Conservation (phyloP, 2,113 vertebrate genomes). For the Pyrgilauda ruficollis region DNA sequence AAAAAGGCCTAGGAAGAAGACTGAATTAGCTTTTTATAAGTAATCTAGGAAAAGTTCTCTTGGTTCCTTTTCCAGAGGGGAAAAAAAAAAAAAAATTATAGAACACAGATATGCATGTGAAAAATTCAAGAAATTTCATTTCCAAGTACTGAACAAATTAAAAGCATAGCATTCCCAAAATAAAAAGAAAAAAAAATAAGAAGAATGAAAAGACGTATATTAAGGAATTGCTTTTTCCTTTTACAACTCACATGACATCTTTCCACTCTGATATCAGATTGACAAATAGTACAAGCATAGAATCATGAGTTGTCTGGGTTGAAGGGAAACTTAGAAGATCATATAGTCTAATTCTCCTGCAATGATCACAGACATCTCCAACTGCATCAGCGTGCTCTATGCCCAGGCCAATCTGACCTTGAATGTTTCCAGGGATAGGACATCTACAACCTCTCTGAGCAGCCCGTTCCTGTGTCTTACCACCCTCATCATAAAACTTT, state of each 20-base stretch:
- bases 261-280: neutral
- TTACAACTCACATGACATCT: neutral
- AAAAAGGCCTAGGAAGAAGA: neutral
- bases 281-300: neutral
- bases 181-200: neutral
- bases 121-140: neutral
- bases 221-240: neutral
- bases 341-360: neutral
- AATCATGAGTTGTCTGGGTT: neutral
- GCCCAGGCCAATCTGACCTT: neutral
- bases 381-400: neutral
- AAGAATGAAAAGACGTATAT: neutral
- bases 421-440: neutral
- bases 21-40: neutral
- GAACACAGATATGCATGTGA: neutral
- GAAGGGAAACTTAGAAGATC: neutral
- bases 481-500: neutral
- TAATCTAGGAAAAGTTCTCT: neutral
- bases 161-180: neutral
- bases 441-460: neutral
- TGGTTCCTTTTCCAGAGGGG: neutral
- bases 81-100: neutral
- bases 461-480: neutral
- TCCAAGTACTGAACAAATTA: neutral
- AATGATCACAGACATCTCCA: neutral